Base-by-base conservation (phyloP, 2,797 vertebrate genomes). In the Peromyscus nudipes region DNA sequence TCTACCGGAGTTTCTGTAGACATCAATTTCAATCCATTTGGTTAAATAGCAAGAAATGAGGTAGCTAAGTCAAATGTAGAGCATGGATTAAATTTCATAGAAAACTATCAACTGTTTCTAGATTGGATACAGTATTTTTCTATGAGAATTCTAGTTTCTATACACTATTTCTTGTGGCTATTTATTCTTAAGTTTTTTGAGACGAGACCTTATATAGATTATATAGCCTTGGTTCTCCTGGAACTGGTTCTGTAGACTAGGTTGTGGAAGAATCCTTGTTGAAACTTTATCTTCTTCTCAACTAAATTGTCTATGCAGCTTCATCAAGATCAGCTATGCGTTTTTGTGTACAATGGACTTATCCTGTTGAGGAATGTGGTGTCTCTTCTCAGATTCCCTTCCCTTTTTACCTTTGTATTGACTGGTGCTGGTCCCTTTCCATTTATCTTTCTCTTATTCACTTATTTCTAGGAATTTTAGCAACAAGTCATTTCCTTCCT, bases 401-500 rank as follows among this genome's bases (percentile, higher is more conserved):
- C 3, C 1, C 9, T 16, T 7, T 19, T 0, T 73, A 57, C 6
- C 12, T 88, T 43, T 76, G 43, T 62, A 21, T 73, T 88, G 49
- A 27, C 90, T 80, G 37, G 9, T 84, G 8, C 37, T 37, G 69
- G n/a, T 71, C 4, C 69, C n/a, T 1, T 21, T 17, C 8, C 17
- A 71, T 85, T 84, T 83, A 37, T 34, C n/a, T 87, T 88, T 4
- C 55, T 62, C 71, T 69, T 37, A 4, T 69, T 79, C 49, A 37
- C 13, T 83, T 88, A 89, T 92, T 46, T 52, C 65, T 89, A 90
- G 71, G 4, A 87, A 88, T 88, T 87, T 52, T 79, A 81, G 46
- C 29, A 57, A 76, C 16, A 79, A 4, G 9, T 55, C 12, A 29
- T 21, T 6, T 37, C 2, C 13, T n/a, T 21, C 10, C 16, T 67